Evolutionary conservation across 2,888 invertebrate genomes (phyloP).

Genomic region (Craniophora ligustri): DNA sequence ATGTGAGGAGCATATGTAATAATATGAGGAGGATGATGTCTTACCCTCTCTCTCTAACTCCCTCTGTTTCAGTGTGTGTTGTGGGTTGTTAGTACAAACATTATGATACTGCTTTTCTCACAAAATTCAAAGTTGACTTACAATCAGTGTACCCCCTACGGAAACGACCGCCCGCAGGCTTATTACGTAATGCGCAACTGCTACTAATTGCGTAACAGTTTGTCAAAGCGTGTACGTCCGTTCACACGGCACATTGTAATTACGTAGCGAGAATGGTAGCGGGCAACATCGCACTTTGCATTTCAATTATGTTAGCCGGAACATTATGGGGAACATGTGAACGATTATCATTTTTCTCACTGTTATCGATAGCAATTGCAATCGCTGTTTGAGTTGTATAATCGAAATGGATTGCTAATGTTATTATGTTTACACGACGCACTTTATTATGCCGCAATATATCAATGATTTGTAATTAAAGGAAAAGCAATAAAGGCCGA

Average conservation of each 20-base stretch:
- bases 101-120: too few relatives aligned
- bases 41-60: too few relatives aligned
- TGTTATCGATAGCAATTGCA: constrained; percentile 15
- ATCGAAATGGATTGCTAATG: background rate
- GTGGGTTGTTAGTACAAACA: too few relatives aligned
- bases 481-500: too few relatives aligned
- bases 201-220: constrained; percentile 67
- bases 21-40: too few relatives aligned
- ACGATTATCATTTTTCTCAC: constrained; percentile 38
- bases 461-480: too few relatives aligned
- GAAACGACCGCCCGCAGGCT: constrained; percentile 43
- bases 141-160: constrained; percentile 27
- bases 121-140: constrained; percentile 6
- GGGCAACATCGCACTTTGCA: constrained; percentile 60
- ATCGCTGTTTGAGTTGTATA: background rate
- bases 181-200: constrained; percentile 65
- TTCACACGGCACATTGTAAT: constrained; percentile 59
- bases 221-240: constrained; percentile 67
- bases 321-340: constrained; percentile 16
- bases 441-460: too few relatives aligned
- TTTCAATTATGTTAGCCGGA: constrained; percentile 57
- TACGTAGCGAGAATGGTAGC: constrained; percentile 55
- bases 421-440: too few relatives aligned
- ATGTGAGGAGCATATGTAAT: too few relatives aligned
- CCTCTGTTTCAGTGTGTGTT: too few relatives aligned